Evolutionary conservation across 1,140 invertebrate species (phyloP), one percentile per base, ranked within the genome.

Genomic region (Semibalanus balanoides): DNA sequence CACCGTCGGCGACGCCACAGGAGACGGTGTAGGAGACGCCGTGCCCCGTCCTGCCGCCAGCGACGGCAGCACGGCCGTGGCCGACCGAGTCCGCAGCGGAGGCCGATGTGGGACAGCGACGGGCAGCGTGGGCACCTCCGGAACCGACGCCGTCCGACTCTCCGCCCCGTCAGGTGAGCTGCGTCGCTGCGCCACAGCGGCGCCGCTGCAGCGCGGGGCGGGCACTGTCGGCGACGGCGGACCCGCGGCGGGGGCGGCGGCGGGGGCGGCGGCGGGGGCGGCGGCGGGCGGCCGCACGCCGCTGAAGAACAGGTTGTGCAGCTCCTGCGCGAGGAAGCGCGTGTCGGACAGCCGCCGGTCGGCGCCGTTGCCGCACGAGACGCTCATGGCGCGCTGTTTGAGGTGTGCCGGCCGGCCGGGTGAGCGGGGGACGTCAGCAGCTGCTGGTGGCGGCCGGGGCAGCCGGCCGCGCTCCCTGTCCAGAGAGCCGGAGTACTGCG

Each of bases 371-470:
- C 51, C 51, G 51, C 51, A 64, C 11, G 51, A 64, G 51, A 64
- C 51, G 51, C 51, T 64, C 51, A 64, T 64, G 51, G 51, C 51
- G 51, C 51, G 51, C 51, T 64, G 51, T 25, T 64, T 64, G 14
- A 64, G 3, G 51, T 64, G 79, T 70, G 76, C 70, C 31, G 76
- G 75, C 74, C 74, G 74, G 43, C 75, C 35, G 73, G 72, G 74
- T 22, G 75, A 28, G 72, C 22, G 14, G 51, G 51, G 11, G 7
- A 19, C 3, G 51, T 14, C 11, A 3, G 51, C 51, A 19, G 51
- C 51, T 7, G 51, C 51, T 1, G 51, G 11, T 19, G 51, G 51
- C 51, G 51, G 14, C 14, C 51, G 51, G 14, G 11, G 7, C 22
- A 19, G 51, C 22, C 51, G 51, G 22, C 51, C 22, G 51, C 51